These are phyloP conservation scores for Leucania comma DNA, from an alignment of 2,888 invertebrate species.

Conservation along the genomic window DNA sequence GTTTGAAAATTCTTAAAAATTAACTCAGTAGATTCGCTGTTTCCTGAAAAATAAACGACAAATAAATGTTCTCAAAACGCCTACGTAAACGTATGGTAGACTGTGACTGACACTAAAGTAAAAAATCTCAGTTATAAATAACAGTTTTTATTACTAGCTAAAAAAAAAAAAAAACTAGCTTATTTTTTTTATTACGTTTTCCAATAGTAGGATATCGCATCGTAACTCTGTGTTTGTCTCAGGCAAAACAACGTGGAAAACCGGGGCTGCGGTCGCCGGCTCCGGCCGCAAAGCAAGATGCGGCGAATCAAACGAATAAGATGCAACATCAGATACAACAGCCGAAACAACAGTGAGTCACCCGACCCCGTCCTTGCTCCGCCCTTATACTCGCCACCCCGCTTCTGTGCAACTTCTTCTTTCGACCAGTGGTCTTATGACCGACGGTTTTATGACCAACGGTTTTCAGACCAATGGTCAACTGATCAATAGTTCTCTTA, in stretches of 20 bases:
- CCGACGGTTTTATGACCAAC: constrained; percentile 12
- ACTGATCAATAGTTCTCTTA: neutral
- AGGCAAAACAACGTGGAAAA: constrained; percentile 94
- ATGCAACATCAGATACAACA: constrained; percentile 88
- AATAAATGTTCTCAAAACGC: constrained; percentile 8
- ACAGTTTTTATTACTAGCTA: neutral
- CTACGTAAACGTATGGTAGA: neutral
- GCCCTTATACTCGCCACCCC: neutral
- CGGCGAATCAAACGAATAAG: constrained; percentile 93
- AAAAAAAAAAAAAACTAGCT: too few species aligned
- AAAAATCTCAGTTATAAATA: neutral
- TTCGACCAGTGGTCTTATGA: constrained; percentile 8
- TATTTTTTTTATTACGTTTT: neutral
- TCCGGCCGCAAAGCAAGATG: constrained; percentile 92
- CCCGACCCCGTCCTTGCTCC: neutral
- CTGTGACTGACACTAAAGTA: neutral
- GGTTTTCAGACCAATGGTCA: constrained; percentile 7
- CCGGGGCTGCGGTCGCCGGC: constrained; percentile 92
- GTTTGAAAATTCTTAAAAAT: neutral
- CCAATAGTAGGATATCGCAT: neutral
- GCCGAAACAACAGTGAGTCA: constrained; percentile 84
- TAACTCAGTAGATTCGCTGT: neutral
- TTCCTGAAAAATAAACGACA: neutral
- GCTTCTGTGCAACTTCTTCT: constrained; percentile 35
- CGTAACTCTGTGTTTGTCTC: constrained; percentile 47